phyloP scores from a whole-genome alignment of 2,888 invertebrate genomes.

The Pheosia gnoma region DNA sequence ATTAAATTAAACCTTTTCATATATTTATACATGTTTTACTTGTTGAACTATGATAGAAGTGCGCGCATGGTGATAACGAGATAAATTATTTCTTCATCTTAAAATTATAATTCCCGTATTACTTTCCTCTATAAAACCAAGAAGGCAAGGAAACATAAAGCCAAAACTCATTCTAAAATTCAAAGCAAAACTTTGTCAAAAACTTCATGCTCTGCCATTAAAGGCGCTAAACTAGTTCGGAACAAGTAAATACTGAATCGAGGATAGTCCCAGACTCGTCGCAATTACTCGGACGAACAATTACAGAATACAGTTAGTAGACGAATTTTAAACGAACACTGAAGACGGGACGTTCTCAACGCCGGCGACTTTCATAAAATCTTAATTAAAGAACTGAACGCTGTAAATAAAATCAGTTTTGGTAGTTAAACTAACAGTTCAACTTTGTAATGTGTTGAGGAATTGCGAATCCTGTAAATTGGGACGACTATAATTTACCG shows the following conservation, averaged over 20 bases:
- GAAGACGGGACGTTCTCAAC: constrained; percentile 20
- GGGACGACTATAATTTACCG: not conserved
- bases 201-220: not conserved
- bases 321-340: constrained; percentile 46
- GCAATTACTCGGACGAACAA: constrained; percentile 48
- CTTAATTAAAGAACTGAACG: constrained; percentile 18
- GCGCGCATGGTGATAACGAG: no score
- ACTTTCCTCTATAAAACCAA: not conserved
- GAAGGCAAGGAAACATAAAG: not conserved
- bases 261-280: constrained; percentile 18
- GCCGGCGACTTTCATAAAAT: constrained; percentile 21
- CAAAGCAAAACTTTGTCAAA: not conserved
- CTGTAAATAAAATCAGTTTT: constrained; percentile 6
- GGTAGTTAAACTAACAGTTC: constrained; percentile 3
- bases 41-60: no score
- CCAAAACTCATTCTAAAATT: not conserved
- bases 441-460: not conserved
- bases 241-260: constrained; percentile 5
- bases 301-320: constrained; percentile 47
- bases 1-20: no score
- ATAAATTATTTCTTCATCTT: no score
- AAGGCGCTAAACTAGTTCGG: not conserved
- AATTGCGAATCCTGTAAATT: not conserved
- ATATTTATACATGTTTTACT: no score
- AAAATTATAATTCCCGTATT: no score